Evolutionary conservation across 2,888 invertebrate species (phyloP).

Genomic region (Eristalinus sepulchralis): DNA sequence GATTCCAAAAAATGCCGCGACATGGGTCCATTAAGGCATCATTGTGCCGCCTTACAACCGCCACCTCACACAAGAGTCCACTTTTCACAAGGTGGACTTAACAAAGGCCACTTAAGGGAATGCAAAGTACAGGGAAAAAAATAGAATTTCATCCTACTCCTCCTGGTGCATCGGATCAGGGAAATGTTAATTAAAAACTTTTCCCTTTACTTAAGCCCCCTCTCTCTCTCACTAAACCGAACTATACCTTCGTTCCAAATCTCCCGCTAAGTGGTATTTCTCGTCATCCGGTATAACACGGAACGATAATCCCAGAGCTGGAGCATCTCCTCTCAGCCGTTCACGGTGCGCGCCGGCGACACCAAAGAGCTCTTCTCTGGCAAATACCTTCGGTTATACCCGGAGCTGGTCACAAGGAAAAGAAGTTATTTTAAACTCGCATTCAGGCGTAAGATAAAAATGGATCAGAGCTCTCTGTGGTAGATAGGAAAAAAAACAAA

Average conservation of each 20-base stretch:
- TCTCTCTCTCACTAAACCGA: slow-evolving; percentile 23
- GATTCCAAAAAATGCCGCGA: no score
- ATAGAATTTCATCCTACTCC: slow-evolving; percentile 1
- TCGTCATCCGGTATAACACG: slow-evolving; percentile 72
- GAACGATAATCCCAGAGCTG: slow-evolving; percentile 65
- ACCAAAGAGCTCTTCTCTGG: slow-evolving; percentile 64
- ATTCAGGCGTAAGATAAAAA: slow-evolving; percentile 71
- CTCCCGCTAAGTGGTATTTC: slow-evolving; percentile 71
- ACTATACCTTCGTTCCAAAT: slow-evolving; percentile 69
- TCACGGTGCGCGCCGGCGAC: slow-evolving; percentile 7
- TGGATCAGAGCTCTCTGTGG: slow-evolving; percentile 58
- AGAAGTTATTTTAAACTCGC: slow-evolving; percentile 70
- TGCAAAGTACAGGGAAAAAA: background rate
- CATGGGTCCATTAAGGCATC: background rate
- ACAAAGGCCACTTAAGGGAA: background rate
- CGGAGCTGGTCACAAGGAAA: slow-evolving; percentile 62
- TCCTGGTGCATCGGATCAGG: slow-evolving; percentile 43
- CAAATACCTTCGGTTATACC: slow-evolving; percentile 66
- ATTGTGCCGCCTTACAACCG: background rate
- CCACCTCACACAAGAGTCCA: background rate
- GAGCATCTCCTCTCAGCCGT: slow-evolving; percentile 41
- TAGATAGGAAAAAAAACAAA: slow-evolving; percentile 32
- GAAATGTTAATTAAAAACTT: slow-evolving; percentile 72
- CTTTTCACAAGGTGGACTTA: background rate
- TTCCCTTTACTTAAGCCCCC: slow-evolving; percentile 64